These are phyloP conservation scores for Drosophila bifasciata DNA, from an alignment of 1,140 invertebrate genomes.

Conservation along the genomic window DNA sequence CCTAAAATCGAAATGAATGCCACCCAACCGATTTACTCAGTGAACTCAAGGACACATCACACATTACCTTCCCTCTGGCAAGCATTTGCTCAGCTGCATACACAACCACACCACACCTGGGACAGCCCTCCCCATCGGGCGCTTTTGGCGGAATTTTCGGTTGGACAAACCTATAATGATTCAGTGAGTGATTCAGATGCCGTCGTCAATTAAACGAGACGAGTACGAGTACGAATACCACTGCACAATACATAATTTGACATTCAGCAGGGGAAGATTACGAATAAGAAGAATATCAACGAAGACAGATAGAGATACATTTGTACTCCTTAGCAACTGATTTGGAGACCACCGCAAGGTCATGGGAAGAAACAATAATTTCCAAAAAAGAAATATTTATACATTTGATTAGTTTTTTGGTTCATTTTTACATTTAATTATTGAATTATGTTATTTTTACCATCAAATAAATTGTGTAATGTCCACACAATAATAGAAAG, in stretches of 20 bases:
- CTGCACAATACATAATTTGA: constrained; percentile 11
- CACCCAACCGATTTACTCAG: background rate
- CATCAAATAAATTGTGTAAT: constrained; percentile 51
- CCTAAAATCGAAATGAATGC: constrained; percentile 84
- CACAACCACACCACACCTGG: constrained; percentile 95
- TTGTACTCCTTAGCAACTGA: too few species aligned
- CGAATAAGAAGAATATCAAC: background rate
- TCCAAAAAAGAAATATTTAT: constrained; percentile 39
- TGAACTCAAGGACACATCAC: too few species aligned
- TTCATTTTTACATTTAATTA: constrained; percentile 57
- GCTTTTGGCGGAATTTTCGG: constrained; percentile 84
- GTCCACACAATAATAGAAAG: constrained; percentile 35
- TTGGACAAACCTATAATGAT: constrained; percentile 32
- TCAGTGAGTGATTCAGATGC: constrained; percentile 30
- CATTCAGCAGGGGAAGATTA: constrained; percentile 19
- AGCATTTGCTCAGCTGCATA: constrained; percentile 98
- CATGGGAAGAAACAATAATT: constrained; percentile 23
- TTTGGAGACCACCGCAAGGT: too few species aligned
- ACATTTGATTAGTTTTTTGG: constrained; percentile 50
- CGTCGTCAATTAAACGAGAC: constrained; percentile 34
- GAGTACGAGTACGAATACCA: too few species aligned
- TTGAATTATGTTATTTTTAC: constrained; percentile 52
- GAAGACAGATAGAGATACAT: too few species aligned
- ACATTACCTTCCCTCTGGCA: constrained; percentile 89
- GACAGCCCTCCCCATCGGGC: constrained; percentile 94